Conservation (phyloP, 2,888 invertebrate genomes). For the Tipula unca region DNA sequence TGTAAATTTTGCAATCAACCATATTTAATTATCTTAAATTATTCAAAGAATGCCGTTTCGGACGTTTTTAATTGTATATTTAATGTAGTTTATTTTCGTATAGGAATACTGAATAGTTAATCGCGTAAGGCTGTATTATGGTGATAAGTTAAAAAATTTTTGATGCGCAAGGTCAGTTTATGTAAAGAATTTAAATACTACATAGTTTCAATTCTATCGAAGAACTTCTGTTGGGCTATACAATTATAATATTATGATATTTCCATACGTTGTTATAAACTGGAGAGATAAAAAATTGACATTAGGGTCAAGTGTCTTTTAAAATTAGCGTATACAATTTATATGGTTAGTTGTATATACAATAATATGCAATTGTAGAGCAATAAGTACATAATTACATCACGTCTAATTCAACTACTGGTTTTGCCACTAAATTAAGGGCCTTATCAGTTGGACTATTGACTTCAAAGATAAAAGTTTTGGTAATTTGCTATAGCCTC, state of each 20-base stretch:
- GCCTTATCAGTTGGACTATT: too few relatives aligned
- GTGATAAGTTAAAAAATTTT: background rate
- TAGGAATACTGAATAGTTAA: background rate
- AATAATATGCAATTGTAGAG: background rate
- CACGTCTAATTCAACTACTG: too few relatives aligned
- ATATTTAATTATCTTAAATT: background rate
- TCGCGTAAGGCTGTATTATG: background rate
- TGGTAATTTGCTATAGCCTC: too few relatives aligned
- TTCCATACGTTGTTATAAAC: background rate
- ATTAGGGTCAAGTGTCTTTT: background rate
- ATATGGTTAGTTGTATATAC: background rate
- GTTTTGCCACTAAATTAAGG: too few relatives aligned
- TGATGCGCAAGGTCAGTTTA: background rate
- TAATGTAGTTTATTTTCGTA: background rate
- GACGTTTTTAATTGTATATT: background rate
- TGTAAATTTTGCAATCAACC: background rate
- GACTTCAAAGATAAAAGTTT: too few relatives aligned
- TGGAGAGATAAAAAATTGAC: background rate
- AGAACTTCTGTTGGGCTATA: background rate
- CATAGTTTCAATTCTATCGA: background rate
- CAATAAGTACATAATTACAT: background rate
- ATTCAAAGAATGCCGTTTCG: background rate
- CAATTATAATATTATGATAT: background rate
- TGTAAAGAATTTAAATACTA: background rate
- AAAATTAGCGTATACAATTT: background rate